phyloP scores from a whole-genome alignment of 2,113 vertebrate genomes.

The Hirundichthys speculiger region DNA sequence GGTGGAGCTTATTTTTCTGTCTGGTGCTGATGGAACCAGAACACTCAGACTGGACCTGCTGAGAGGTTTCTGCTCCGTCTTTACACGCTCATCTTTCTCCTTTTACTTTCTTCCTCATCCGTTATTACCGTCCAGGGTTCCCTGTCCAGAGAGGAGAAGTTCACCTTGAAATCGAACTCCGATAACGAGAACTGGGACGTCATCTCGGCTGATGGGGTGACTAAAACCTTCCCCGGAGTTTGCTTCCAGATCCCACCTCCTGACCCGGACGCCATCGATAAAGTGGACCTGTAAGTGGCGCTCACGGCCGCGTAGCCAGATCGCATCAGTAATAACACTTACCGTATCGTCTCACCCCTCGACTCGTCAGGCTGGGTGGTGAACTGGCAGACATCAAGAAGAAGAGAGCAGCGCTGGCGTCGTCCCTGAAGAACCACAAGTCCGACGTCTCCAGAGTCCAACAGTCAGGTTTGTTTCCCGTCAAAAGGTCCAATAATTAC shows the following conservation, averaged over 20 bases:
- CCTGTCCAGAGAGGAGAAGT: slow-evolving; percentile 85
- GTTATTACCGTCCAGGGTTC: slow-evolving; percentile 75
- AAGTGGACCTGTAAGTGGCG: slow-evolving; percentile 83
- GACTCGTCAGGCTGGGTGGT: slow-evolving; percentile 81
- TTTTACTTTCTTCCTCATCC: background rate
- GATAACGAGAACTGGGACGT: slow-evolving; percentile 87
- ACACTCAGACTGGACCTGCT: too few species aligned
- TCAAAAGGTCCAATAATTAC: too few species aligned
- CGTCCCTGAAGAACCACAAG: slow-evolving; percentile 77
- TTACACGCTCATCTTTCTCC: background rate
- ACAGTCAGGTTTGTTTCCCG: slow-evolving; percentile 81
- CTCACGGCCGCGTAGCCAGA: background rate
- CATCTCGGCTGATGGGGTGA: slow-evolving; percentile 71
- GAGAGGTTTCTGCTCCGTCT: background rate
- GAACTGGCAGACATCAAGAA: slow-evolving; percentile 87
- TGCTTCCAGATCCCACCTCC: slow-evolving; percentile 92
- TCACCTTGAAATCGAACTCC: slow-evolving; percentile 85
- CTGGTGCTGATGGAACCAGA: too few species aligned
- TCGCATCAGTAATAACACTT: background rate
- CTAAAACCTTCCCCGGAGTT: slow-evolving; percentile 85
- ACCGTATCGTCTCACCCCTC: background rate
- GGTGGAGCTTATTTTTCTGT: too few species aligned
- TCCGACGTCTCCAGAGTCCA: slow-evolving; percentile 60
- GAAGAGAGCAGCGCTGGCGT: slow-evolving; percentile 76
- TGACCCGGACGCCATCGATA: slow-evolving; percentile 84